These are phyloP conservation scores for Cyprinodon tularosa DNA, from an alignment of 2,113 vertebrate genomes.

Conservation along the genomic window DNA sequence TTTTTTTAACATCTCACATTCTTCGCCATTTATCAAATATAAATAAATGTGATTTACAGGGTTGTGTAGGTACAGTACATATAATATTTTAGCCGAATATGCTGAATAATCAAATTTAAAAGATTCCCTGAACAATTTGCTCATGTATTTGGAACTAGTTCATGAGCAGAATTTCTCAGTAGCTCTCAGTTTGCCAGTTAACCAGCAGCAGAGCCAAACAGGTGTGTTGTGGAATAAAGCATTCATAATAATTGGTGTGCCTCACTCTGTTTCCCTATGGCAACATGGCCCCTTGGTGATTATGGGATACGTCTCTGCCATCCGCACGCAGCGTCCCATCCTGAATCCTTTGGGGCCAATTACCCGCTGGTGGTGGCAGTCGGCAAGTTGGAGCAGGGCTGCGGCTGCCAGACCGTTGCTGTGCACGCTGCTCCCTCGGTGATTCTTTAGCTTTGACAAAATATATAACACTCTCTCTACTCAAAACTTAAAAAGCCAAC, in stretches of 20 bases:
- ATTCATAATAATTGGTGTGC: constrained; percentile 76
- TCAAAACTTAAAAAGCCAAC: neutral
- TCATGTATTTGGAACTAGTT: neutral
- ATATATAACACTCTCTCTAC: constrained; percentile 36
- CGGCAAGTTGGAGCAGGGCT: constrained; percentile 77
- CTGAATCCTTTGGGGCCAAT: constrained; percentile 83
- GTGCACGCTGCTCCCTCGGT: constrained; percentile 52
- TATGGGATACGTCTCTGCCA: constrained; percentile 63
- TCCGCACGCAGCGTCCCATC: constrained; percentile 54
- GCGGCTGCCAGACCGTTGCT: constrained; percentile 73
- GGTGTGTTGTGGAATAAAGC: constrained; percentile 76
- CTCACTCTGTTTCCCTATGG: constrained; percentile 71
- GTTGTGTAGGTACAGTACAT: neutral
- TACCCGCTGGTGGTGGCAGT: constrained; percentile 75
- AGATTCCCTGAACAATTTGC: neutral
- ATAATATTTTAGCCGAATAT: neutral
- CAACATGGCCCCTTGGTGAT: constrained; percentile 74
- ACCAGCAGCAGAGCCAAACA: constrained; percentile 56
- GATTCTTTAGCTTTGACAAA: constrained; percentile 43
- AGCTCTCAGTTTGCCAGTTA: constrained; percentile 18
- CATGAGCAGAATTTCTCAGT: neutral
- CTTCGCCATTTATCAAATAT: no score
- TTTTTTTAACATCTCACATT: no score
- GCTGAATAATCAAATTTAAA: neutral
- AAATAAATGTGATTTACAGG: no score